Base-by-base conservation (phyloP, 2,888 invertebrate genomes). In the Eulithis testata region DNA sequence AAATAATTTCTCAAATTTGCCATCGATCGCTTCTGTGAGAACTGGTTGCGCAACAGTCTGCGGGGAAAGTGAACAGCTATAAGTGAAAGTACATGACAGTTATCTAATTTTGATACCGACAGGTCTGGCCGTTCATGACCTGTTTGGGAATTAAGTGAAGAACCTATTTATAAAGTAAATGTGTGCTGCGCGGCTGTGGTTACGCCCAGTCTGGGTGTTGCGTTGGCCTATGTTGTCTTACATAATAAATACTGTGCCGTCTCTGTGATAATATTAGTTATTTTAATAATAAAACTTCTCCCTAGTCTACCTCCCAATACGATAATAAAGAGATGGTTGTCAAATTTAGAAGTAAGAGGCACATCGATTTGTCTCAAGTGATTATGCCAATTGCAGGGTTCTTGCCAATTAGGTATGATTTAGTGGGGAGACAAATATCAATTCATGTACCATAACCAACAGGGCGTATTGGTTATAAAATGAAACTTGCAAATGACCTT, bases 21-120 rank as follows among this genome's bases (percentile, higher is more conserved):
- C 47, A 49, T 65, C 58, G 58, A 70, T 69, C 66, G 57, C 45
- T 60, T 56, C 56, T 54, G 64, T 66, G 54, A 58, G 55, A 65
- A 68, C 73, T 83, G 81, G 82, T 88, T 87, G 82, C 85, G 82
- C 81, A 87, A 87, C 78, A 79, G 75, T 82, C 80, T 82, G 59
- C 63, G 80, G 82, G 77, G 87, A 90, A 89, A 91, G 91, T 91
- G 89, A 91, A 89, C 73, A 79, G 76, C 84, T 83, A 84, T 84
- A 80, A 87, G 91, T 89, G 91, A 92, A 92, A 92, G 92, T 87
- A 76, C 74, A 78, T 82, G 80, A 83, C 85, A 80, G 90, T 90
- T 91, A 90, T 88, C 88, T 89, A 90, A 90, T 89, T 90, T 89
- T 80, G 81, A 87, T 87, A 83, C 76, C 66, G 66, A 70, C 73